A percentile compares a stretch with the other conserved stretches of the same genome.
Evolutionary conservation across 2,113 vertebrate genomes (phyloP).

Genomic region (Nannobrachium achirus): DNA sequence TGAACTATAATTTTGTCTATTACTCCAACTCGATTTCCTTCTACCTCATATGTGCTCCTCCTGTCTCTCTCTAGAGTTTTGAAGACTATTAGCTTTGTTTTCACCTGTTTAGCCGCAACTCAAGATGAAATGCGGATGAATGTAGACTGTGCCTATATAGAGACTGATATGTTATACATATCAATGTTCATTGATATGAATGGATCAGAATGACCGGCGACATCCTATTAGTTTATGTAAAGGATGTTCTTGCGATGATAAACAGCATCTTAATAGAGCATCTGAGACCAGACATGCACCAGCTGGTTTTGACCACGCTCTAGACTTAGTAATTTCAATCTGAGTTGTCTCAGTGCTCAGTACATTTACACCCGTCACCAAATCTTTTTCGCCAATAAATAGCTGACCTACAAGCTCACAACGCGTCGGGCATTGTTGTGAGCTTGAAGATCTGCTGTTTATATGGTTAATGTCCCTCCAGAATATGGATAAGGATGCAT

Average conservation of each 20-base stretch:
- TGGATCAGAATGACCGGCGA: background rate
- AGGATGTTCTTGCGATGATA: conserved; percentile 12
- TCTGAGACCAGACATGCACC: conserved; percentile 20
- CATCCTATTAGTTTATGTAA: conserved; percentile 32
- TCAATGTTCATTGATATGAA: conserved; percentile 21
- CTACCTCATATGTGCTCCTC: conserved; percentile 72
- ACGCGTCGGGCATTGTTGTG: no score
- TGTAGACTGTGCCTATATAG: conserved; percentile 17
- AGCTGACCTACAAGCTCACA: background rate
- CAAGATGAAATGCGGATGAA: conserved; percentile 35
- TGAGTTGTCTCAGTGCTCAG: no score
- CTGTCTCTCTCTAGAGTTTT: conserved; percentile 53
- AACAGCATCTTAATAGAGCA: conserved; percentile 14
- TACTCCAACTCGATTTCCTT: conserved; percentile 58
- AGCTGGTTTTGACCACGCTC: conserved; percentile 26
- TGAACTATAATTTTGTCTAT: conserved; percentile 66
- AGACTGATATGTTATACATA: conserved; percentile 39
- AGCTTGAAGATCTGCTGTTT: no score
- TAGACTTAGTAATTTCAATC: no score
- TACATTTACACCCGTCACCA: background rate
- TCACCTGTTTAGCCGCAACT: conserved; percentile 5
- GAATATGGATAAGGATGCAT: conserved; percentile 7
- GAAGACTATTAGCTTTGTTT: conserved; percentile 39
- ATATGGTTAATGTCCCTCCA: no score
- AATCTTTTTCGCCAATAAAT: no score